A percentile compares a stretch with the other conserved stretches of the same genome.
phyloP scores from a whole-genome alignment of 2,888 invertebrate genomes.

The Caenorhabditis afra region DNA sequence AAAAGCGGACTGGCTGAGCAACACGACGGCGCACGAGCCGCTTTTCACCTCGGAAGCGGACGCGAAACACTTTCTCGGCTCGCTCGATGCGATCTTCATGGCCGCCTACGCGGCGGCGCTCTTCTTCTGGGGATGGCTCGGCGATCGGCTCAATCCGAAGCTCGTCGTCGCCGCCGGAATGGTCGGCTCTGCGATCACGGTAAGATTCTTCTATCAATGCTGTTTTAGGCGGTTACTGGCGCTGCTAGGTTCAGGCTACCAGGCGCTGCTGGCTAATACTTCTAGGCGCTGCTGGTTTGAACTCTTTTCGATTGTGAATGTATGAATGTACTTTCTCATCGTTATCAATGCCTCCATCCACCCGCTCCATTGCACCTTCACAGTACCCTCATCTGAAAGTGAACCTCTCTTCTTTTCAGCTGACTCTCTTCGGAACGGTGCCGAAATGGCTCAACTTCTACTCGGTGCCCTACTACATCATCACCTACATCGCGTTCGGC shows the following conservation, averaged over 20 bases:
- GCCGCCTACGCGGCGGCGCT: conserved; percentile 80
- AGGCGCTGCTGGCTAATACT: too few species aligned
- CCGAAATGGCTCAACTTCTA: conserved; percentile 82
- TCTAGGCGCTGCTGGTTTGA: too few species aligned
- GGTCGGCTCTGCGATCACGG: conserved; percentile 81
- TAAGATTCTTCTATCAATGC: too few species aligned
- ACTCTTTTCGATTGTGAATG: too few species aligned
- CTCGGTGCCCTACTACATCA: conserved; percentile 81
- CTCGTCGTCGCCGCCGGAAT: conserved; percentile 82
- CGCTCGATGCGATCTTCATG: conserved; percentile 80
- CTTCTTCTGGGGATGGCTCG: conserved; percentile 82
- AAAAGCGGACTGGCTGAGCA: conserved; percentile 75
- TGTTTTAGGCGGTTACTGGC: too few species aligned
- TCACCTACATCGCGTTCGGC: conserved; percentile 82
- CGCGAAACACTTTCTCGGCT: conserved; percentile 79
- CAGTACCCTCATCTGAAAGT: too few species aligned
- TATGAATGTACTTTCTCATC: too few species aligned
- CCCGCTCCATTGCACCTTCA: too few species aligned
- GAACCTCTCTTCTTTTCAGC: conserved; percentile 68
- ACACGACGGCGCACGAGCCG: conserved; percentile 66
- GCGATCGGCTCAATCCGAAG: conserved; percentile 82
- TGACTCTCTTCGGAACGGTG: conserved; percentile 82
- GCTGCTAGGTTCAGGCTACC: too few species aligned
- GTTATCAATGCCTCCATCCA: too few species aligned
- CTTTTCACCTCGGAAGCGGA: conserved; percentile 71